Conservation (phyloP, 2,797 vertebrate species). For the Malurus splendens region DNA sequence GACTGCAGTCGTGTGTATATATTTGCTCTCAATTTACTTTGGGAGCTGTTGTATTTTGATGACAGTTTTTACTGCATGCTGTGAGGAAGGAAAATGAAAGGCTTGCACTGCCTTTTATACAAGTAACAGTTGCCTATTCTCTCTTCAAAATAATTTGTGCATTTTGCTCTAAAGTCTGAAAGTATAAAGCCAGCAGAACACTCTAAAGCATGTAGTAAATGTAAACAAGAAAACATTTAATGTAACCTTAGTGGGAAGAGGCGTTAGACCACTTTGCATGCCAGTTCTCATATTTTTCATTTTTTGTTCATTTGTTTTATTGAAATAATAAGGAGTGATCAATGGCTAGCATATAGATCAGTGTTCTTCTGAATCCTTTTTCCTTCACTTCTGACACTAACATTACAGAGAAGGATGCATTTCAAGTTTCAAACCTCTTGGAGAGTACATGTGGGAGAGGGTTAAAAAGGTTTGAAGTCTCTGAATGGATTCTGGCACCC, state of each 20-base stretch:
- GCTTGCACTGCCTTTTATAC: neutral
- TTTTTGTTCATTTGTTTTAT: neutral
- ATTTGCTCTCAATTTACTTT: conserved; percentile 2
- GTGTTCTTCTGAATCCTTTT: neutral
- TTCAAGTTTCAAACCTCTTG: neutral
- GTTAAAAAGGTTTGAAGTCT: neutral
- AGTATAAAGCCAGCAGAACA: neutral
- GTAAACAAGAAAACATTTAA: neutral
- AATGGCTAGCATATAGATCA: neutral
- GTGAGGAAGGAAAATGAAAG: conserved; percentile 22
- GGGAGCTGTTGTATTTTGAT: neutral
- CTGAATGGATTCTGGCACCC: neutral
- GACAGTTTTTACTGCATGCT: neutral
- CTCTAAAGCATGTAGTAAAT: neutral
- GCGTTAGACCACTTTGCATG: neutral
- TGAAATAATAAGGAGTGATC: neutral
- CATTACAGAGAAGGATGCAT: neutral
- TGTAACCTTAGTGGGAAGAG: neutral
- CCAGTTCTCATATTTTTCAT: neutral
- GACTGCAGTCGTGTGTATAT: neutral
- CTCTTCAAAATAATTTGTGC: neutral
- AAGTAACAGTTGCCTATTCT: neutral
- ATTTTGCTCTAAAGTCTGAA: neutral
- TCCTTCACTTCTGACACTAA: neutral
- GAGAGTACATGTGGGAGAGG: neutral